Conservation (phyloP, 1,140 invertebrate species). For the Caenorhabditis inopinata region DNA sequence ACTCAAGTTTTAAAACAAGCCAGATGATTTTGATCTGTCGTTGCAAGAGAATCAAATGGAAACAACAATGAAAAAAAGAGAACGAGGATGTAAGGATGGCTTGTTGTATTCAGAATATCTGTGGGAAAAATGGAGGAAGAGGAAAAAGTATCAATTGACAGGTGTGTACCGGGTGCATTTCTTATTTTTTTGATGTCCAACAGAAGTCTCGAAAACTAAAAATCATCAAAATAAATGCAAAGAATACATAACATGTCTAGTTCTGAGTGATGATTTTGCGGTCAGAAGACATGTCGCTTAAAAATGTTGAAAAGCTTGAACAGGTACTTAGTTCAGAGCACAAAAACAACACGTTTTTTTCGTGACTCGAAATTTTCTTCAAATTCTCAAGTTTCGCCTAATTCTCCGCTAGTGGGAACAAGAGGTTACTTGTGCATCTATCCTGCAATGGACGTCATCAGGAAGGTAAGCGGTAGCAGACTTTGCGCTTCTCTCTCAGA, state of each 20-base stretch:
- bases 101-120: slow-evolving; percentile 3
- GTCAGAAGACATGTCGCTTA: no score
- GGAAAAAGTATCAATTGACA: slow-evolving; percentile 14
- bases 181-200: neutral
- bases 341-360: no score
- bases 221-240: neutral
- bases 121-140: neutral
- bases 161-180: neutral
- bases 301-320: no score
- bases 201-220: neutral
- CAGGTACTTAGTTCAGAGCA: no score
- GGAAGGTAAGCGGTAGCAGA: no score
- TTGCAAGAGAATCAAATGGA: neutral
- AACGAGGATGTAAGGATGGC: neutral
- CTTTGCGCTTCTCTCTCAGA: neutral
- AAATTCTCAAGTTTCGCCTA: neutral
- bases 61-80: neutral
- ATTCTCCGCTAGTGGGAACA: slow-evolving; percentile 6
- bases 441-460: neutral
- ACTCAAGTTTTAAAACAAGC: no score
- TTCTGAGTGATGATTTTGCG: no score
- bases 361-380: neutral
- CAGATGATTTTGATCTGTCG: no score
- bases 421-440: neutral
- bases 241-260: neutral